A percentile compares a stretch with the other conserved stretches of the same genome.
These are phyloP conservation scores for Leucophenga montana DNA, from an alignment of 2,888 invertebrate genomes.

Conservation along the genomic window DNA sequence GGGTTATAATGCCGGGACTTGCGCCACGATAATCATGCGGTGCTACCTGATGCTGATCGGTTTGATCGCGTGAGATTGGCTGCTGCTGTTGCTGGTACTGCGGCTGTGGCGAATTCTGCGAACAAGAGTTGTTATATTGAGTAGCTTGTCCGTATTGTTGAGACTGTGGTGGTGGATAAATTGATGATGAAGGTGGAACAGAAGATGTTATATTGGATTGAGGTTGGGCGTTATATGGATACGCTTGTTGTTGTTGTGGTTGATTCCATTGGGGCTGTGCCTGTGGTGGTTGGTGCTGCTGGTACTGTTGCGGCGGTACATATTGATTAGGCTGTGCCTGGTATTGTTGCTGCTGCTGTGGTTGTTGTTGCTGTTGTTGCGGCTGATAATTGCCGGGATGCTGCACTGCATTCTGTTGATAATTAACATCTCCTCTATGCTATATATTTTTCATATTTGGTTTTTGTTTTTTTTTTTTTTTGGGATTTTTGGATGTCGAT, in stretches of 20 bases:
- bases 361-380: constrained; percentile 46
- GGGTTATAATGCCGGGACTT: constrained; percentile 75
- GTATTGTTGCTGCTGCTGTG: constrained; percentile 47
- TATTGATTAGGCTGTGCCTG: constrained; percentile 48
- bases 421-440: too few relatives aligned
- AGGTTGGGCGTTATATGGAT: background rate
- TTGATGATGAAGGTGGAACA: constrained; percentile 42
- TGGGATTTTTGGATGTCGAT: too few relatives aligned
- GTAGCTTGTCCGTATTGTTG: constrained; percentile 56
- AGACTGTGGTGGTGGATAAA: constrained; percentile 47
- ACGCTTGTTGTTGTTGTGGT: constrained; percentile 50
- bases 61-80: constrained; percentile 64
- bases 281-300: constrained; percentile 53
- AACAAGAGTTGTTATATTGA: constrained; percentile 72
- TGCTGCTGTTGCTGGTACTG: too few relatives aligned
- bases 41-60: constrained; percentile 53
- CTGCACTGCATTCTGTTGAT: too few relatives aligned
- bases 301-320: constrained; percentile 45
- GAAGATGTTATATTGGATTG: background rate
- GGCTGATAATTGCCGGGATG: constrained; percentile 39
- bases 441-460: too few relatives aligned
- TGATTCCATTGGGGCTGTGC: constrained; percentile 54
- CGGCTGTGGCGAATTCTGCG: constrained; percentile 68
- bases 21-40: constrained; percentile 65
- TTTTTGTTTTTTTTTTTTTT: too few relatives aligned